Base-by-base conservation (phyloP, 2,888 invertebrate genomes). In the Hydrotaea diabolus region DNA sequence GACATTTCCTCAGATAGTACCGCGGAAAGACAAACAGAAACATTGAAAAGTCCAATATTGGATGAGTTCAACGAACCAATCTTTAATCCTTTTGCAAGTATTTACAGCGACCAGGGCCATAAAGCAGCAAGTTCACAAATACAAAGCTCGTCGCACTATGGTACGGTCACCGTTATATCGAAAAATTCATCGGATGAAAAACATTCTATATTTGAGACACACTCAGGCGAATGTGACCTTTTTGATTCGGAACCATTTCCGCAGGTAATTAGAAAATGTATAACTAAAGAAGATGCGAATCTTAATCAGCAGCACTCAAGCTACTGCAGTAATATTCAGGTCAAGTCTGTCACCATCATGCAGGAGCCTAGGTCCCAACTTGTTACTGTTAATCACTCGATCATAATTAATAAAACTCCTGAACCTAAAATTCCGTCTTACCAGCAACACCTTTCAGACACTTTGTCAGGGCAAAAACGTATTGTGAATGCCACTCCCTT, bases 171-270 rank as follows among this genome's bases (percentile, higher is more conserved):
- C 53, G 89, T 90, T 36, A 85, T 88, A n/a, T 88, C 87, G 5
- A 69, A 77, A 19, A 78, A 73, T 49, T 4, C 82, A 13, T 23
- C 72, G 39, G 75, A 49, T 5, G 5, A n/a, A 13, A 36, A 15
- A 15, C 11, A 31, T 39, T n/a, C 55, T 15, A 15, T 77, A 55
- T 39, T 62, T 4, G 39, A 74, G 49, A 53, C 59, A 13, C 17
- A 19, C 39, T 21, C 69, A 17, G 77, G 79, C 13, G 88, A 90
- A 77, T 87, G 90, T 39, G 92, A 92, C 88, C 89, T 92, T 39
- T 92, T 92, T 80, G 92, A 91, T 79, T 92, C 90, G 39, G 93
- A 92, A 84, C 93, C 92, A 75, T 92, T 92, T 88, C 92, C 92
- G 80, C 90, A 92, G 90, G 90, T 92, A 90, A 89, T 92, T 86